These are phyloP conservation scores for Alviniconcha marisindica DNA, from an alignment of 1,140 invertebrate genomes.

Conservation along the genomic window DNA sequence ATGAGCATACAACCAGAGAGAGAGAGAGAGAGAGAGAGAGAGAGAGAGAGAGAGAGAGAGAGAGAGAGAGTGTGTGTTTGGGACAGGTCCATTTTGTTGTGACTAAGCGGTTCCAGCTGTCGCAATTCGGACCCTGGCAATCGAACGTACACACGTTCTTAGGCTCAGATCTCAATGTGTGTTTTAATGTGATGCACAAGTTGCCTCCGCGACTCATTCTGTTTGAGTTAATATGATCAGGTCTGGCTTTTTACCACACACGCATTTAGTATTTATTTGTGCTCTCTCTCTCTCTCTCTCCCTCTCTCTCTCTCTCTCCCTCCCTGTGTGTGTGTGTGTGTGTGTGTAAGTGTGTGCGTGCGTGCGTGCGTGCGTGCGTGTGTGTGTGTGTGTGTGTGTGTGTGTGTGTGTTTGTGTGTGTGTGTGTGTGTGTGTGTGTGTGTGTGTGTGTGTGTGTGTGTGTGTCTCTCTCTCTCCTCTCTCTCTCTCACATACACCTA, in stretches of 20 bases:
- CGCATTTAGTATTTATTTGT: background rate
- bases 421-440: constrained; percentile 14
- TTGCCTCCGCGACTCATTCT: no score
- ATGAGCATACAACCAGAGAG: no score
- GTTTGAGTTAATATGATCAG: background rate
- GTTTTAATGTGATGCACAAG: background rate
- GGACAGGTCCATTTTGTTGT: no score
- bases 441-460: background rate
- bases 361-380: background rate
- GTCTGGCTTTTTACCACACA: no score
- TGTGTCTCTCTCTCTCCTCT: background rate
- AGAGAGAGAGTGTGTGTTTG: no score
- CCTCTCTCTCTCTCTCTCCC: background rate
- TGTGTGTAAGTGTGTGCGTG: constrained; percentile 5
- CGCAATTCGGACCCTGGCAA: no score
- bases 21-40: no score
- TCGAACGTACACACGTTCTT: no score
- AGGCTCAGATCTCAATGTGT: no score
- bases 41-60: no score
- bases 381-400: constrained; percentile 5
- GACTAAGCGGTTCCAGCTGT: no score
- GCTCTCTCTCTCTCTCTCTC: background rate
- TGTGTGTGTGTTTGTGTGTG: constrained; percentile 9
- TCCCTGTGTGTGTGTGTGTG: constrained; percentile 11
- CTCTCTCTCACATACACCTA: background rate